Percentiles rank a stretch among this genome's conserved stretches.
Conservation (phyloP, 2,888 invertebrate genomes). For the Lithophane socia region DNA sequence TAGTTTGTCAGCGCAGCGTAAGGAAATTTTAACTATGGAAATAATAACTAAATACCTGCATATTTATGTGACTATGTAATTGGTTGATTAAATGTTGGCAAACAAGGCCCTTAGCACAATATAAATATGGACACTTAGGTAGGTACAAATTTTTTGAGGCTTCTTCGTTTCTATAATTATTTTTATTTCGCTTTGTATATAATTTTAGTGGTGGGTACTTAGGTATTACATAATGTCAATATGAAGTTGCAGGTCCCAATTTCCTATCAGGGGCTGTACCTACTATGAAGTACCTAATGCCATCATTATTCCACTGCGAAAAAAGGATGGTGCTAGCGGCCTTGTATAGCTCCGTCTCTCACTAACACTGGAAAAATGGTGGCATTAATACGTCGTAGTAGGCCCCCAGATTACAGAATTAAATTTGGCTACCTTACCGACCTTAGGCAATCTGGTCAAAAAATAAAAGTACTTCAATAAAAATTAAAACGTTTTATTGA, state of each 20-base stretch:
- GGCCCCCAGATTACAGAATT: neutral
- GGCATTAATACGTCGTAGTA: too few relatives aligned
- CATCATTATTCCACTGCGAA: too few relatives aligned
- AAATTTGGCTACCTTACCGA: neutral
- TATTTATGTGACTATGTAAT: neutral
- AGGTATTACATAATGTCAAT: neutral
- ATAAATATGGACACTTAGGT: too few relatives aligned
- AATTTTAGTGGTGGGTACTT: neutral
- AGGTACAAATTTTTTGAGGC: too few relatives aligned
- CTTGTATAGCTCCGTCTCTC: too few relatives aligned
- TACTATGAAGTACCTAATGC: too few relatives aligned
- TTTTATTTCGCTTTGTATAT: too few relatives aligned
- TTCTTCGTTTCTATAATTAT: too few relatives aligned
- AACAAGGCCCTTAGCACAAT: neutral
- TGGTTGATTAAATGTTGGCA: neutral
- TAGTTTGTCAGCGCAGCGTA: neutral
- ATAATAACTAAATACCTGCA: too few relatives aligned
- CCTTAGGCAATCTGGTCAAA: neutral
- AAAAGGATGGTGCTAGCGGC: too few relatives aligned
- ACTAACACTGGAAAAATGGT: too few relatives aligned
- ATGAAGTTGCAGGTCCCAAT: neutral
- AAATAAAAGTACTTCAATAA: constrained; percentile 10
- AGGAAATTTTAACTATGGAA: neutral
- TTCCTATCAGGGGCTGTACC: neutral
- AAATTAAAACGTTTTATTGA: constrained; percentile 22